These are phyloP conservation scores for Gymnorhina tibicen DNA, from an alignment of 2,113 vertebrate species.

Conservation along the genomic window DNA sequence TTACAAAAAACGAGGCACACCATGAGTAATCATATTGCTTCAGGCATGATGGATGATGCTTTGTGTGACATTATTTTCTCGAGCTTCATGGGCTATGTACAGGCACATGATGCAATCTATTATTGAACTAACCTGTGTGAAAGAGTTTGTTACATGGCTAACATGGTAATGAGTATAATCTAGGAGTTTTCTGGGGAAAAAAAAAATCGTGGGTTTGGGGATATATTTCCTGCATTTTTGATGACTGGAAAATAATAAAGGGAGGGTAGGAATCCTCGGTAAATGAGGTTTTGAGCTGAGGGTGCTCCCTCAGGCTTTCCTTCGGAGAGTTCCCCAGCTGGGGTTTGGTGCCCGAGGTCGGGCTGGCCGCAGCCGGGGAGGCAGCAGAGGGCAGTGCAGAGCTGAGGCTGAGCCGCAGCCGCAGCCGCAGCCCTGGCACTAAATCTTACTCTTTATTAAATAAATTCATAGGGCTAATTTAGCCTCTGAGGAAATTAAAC, in stretches of 20 bases:
- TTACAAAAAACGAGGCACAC: not conserved
- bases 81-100: not conserved
- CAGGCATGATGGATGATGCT: not conserved
- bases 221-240: not conserved
- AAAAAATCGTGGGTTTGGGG: not conserved
- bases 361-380: not conserved
- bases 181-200: not conserved
- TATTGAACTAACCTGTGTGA: conserved; percentile 30
- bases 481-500: conserved; percentile 78
- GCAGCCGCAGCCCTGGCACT: not conserved
- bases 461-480: conserved; percentile 74
- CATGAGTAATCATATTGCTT: not conserved
- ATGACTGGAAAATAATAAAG: not conserved
- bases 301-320: not conserved
- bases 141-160: conserved; percentile 40
- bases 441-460: conserved; percentile 65
- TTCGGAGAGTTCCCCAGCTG: not conserved
- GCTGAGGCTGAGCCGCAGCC: conserved; percentile 48
- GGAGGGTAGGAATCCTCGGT: not conserved
- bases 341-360: not conserved
- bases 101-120: not conserved
- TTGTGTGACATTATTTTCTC: conserved; percentile 17
- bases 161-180: conserved; percentile 9
- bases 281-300: not conserved
- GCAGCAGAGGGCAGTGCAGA: conserved; percentile 80